Evolutionary conservation across 2,797 vertebrate genomes (phyloP), one percentile per base, ranked within the genome.

Genomic region (Gymnothorax reevesii): DNA sequence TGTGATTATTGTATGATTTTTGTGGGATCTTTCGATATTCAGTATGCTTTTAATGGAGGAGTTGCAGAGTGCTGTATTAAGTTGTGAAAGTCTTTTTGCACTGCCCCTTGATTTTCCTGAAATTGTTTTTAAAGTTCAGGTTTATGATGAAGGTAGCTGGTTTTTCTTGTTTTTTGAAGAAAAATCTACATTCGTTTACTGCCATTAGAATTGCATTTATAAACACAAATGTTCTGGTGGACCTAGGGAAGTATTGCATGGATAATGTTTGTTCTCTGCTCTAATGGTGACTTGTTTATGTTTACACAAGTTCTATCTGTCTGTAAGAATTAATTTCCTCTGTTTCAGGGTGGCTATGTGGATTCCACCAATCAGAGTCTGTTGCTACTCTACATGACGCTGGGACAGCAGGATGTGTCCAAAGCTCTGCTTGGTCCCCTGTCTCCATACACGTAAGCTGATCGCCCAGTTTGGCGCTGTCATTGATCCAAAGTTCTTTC

Each of bases 281-380:
- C 13, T 77, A 12, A 75, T 33, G 15, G 71, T 77, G 17, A 7
- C 73, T 52, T 20, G 13, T 6, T 33, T 33, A 52, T 52, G 42
- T 13, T 77, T 77, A 17, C 73, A 49, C 6, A 77, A 77, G 73
- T 77, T 77, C 0, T 6, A 10, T 42, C 71, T 2, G 66, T 75
- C 42, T 25, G 12, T 75, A 42, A 15, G 27, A 75, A 42, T 3
- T 2, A 15, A 6, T 27, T 75, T 10, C 10, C 13, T 12, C 89
- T 83, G 92, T 95, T 95, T 87, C 94, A 99, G 98, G 99, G 98
- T 80, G 99, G 99, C 91, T 99, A 97, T 88, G 97, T 99, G 90
- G 98, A 99, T 93, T 99, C 99, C 0, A 94, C 96, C 94, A 99
- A 98, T 96, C 98, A 99, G 94, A 99, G 97, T 92, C 94, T 99